Base-by-base conservation (phyloP, 2,113 vertebrate genomes). In the Sorex fumeus region DNA sequence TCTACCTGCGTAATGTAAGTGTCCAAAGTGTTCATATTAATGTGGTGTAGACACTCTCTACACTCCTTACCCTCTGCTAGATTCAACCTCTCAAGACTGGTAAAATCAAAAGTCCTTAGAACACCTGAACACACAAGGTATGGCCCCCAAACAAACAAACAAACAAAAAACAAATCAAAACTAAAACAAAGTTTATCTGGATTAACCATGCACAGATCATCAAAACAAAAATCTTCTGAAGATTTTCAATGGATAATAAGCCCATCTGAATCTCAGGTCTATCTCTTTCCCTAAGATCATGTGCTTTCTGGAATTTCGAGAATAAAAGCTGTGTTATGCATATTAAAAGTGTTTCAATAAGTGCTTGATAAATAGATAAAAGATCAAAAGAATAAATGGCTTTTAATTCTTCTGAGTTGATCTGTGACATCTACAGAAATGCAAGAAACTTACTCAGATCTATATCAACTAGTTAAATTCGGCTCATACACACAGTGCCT, bases 191-290 rank as follows among this genome's bases (percentile, higher is more conserved):
- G 10, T 45, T 45, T 76, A 25, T 13, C 8, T 10, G 50, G 50
- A 85, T 74, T 53, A 92, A 78, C 72, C 74, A 64, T 75, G 30
- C 12, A 28, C 8, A 23, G 8, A 43, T 27, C 77, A 79, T 50
- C 34, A n/a, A 87, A 91, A 84, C 18, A 66, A 36, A 87, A 75
- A 36, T 34, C 67, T 60, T 62, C 53, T 85, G 50, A 53, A 94
- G 64, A 13, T 25, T 57, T 28, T 87, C 76, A 82, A 40, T 88
- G n/a, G 70, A 53, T 8, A 66, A 15, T 32, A 91, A 76, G 36
- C 88, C 13, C 36, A 40, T 76, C n/a, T n/a, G n/a, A n/a, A n/a
- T n/a, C 47, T 88, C 47, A 36, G 10, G 1, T 79, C 81, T 70
- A 0, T 82, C 47, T 86, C 43, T 91, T 34, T 7, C 40, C 60